Percentiles rank a stretch among this genome's conserved stretches.
Conservation (phyloP, 2,797 vertebrate genomes). For the Austrolebias charrua region DNA sequence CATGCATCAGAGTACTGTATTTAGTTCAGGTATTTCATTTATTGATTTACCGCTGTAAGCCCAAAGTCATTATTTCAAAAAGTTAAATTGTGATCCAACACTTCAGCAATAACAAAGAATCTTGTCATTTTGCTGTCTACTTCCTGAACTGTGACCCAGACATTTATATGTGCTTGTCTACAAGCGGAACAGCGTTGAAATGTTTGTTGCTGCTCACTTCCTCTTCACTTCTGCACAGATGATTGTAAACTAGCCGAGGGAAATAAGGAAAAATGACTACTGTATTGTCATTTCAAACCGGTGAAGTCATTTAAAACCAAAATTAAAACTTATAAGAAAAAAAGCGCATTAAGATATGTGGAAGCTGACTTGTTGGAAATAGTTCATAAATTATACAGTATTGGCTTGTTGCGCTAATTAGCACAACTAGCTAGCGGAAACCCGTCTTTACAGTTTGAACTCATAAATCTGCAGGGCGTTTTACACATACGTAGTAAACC, state of each 20-base stretch:
- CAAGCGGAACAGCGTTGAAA: background rate
- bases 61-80: too few relatives aligned
- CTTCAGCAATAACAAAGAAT: too few relatives aligned
- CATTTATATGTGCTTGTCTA: too few relatives aligned
- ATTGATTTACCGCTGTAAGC: too few relatives aligned
- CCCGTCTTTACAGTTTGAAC: conserved; percentile 46
- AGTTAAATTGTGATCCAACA: too few relatives aligned
- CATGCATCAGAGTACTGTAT: too few relatives aligned
- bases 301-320: background rate
- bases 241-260: conserved; percentile 14
- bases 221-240: conserved; percentile 45
- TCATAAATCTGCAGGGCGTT: background rate
- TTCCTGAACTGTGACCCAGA: too few relatives aligned
- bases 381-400: conserved; percentile 21
- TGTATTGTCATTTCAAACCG: too few relatives aligned
- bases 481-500: background rate
- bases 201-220: conserved; percentile 45
- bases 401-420: conserved; percentile 59
- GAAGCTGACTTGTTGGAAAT: conserved; percentile 26
- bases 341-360: conserved; percentile 5
- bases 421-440: conserved; percentile 66
- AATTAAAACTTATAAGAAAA: background rate
- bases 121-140: too few relatives aligned
- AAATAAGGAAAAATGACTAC: background rate
- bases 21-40: too few relatives aligned